Evolutionary conservation across 2,888 invertebrate genomes (phyloP), one percentile per base, ranked within the genome.

Genomic region (Lasioglossum vierecki): DNA sequence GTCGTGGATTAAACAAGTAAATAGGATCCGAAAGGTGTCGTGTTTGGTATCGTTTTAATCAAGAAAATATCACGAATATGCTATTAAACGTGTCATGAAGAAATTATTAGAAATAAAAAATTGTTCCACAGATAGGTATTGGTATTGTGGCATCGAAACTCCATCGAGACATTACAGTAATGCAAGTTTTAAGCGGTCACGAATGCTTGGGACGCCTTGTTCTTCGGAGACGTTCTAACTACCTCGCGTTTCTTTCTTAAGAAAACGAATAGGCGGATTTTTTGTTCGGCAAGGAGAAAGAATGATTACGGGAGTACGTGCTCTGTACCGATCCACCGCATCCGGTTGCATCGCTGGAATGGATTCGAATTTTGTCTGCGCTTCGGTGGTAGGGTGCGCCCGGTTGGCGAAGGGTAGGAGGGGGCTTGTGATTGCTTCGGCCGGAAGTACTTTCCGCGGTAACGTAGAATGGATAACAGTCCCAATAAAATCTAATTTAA

Each of bases 401-500:
- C 72, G 77, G 68, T 22, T 4, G 1, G 30, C 15, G 15, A 18
- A 57, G 53, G 26, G 71, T 35, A 39, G 78, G 35, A 30, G 35
- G 35, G 74, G 79, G 79, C 73, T 80, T 76, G 91, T 91, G 90
- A 91, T 91, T 91, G 91, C 89, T 82, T 89, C 88, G 88, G 83
- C 88, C 85, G 88, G 90, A 91, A 91, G 88, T 91, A 91, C 90
- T 90, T 92, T 91, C 88, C 83, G 83, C 72, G 84, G 88, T 53
- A 87, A 87, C 87, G 88, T 85, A 89, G 90, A 91, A 92, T 88
- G 88, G 92, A 92, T 92, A 93, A 93, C 93, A 91, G 92, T 92
- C 92, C 87, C 92, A 91, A 93, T 93, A 92, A 93, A 93, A 93
- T 93, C 93, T 93, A 93, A 93, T 93, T 93, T 92, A 93, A 92